Base-by-base conservation (phyloP, 1,140 invertebrate genomes). In the Pachyrhynchus sulphureomaculatus region DNA sequence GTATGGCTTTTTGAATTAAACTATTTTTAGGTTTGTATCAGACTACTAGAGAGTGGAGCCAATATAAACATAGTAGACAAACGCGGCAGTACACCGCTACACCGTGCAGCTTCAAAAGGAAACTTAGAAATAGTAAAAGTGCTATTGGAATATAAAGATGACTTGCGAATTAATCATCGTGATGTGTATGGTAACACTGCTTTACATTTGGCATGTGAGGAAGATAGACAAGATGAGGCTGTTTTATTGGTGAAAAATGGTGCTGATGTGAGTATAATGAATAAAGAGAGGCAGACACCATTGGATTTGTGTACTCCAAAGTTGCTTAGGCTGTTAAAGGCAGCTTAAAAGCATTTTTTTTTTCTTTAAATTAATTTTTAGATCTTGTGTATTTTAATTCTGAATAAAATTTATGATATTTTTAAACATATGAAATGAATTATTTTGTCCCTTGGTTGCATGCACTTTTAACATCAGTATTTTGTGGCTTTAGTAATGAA, bases 191-290 rank as follows among this genome's bases (percentile, higher is more conserved):
- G 88, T 37, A 89, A 89, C 68, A 87, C 88, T 17, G 81, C 89
- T 8, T 74, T 92, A 77, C 91, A 94, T 79, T 81, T 93, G 59
- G 88, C 90, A 17, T 93, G 91, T 79, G 91, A 94, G 77, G 91
- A 93, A 77, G 84, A 91, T 69, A 81, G 88, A 67, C 77, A 82
- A 63, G 85, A 88, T 59, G 86, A 84, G 59, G 86, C 87, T 4
- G 80, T 83, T 70, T 72, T 90, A 39, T 77, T 93, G 36, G 79
- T 91, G 0, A 76, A 83, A 59, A 79, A 86, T 70, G 89, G 89
- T 23, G 90, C 89, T 12, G 78, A 78, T 64, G 58, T 84, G 17
- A 77, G 81, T 44, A 72, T 84, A 2, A 69, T 76, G 63, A 93
- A 93, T 74, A 90, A 88, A 69, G 86, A 88, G 59, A 78, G 84